Evolutionary conservation across 2,113 vertebrate species (phyloP).

Genomic region (Diphyllodes magnificus): DNA sequence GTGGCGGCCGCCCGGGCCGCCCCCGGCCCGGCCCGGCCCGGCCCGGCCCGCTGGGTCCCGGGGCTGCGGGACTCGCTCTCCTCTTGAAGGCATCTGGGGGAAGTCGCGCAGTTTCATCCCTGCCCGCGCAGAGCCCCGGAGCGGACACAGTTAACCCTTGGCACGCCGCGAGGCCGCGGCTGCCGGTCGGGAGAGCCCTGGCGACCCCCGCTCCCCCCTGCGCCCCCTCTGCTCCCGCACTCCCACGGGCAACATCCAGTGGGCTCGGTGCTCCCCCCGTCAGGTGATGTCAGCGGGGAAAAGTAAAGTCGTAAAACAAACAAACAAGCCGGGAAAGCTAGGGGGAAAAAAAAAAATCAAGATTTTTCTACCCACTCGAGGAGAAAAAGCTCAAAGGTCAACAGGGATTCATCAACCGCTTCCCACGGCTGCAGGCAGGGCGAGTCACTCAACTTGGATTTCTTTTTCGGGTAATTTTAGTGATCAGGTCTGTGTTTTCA

Average conservation of each 20-base stretch:
- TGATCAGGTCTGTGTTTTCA: not conserved
- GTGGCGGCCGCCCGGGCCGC: conserved; percentile 46
- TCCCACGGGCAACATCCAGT: not conserved
- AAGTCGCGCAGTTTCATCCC: not conserved
- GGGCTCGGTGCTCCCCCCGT: not conserved
- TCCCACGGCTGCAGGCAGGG: not conserved
- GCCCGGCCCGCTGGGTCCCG: not conserved
- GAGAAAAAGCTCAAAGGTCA: not conserved
- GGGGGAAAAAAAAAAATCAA: not conserved
- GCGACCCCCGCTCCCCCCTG: not conserved
- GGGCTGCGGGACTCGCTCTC: not conserved
- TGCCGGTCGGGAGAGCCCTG: not conserved
- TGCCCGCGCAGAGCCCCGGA: not conserved
- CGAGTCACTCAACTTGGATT: not conserved
- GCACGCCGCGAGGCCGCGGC: not conserved
- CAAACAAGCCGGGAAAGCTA: not conserved
- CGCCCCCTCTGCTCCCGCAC: not conserved
- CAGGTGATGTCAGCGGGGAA: not conserved
- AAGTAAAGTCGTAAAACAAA: not conserved
- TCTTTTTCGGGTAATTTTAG: not conserved
- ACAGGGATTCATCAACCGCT: not conserved
- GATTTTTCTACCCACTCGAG: not conserved
- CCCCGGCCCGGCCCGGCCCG: not conserved
- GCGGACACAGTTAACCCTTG: not conserved
- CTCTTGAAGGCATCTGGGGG: not conserved